A percentile compares a stretch with the other conserved stretches of the same genome.
Conservation (phyloP, 2,888 invertebrate species). For the Pristionchus mayeri region DNA sequence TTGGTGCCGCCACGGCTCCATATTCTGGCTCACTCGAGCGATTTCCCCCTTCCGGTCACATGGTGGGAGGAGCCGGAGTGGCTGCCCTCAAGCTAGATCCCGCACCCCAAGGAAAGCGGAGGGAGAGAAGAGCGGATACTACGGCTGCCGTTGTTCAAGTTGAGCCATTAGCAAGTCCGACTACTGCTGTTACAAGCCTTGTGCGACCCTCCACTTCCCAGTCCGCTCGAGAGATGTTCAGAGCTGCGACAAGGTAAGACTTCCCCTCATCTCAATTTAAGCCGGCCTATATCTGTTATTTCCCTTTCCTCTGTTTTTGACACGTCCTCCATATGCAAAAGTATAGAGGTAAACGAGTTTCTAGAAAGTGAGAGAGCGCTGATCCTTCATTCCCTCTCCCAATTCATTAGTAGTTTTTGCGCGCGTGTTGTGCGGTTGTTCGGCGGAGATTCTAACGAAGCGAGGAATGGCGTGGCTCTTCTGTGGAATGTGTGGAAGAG, state of each 20-base stretch:
- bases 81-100: conserved; percentile 31
- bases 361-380: background rate
- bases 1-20: background rate
- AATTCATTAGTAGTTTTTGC: background rate
- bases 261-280: background rate
- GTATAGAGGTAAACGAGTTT: background rate
- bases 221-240: background rate
- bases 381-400: background rate
- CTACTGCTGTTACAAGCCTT: background rate
- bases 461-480: conserved; percentile 39
- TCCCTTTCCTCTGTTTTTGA: too few species aligned
- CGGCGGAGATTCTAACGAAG: background rate
- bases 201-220: background rate
- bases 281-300: too few species aligned
- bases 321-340: too few species aligned
- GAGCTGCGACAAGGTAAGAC: background rate
- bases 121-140: background rate
- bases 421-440: background rate
- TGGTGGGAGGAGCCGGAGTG: background rate
- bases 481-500: conserved; percentile 10
- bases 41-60: background rate
- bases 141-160: background rate
- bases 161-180: background rate
- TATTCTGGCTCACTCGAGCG: background rate
- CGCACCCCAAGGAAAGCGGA: conserved; percentile 8